Percentiles rank a stretch among this genome's conserved stretches.
Evolutionary conservation across 2,113 vertebrate genomes (phyloP).

Genomic region (Balaenoptera acutorostrata): DNA sequence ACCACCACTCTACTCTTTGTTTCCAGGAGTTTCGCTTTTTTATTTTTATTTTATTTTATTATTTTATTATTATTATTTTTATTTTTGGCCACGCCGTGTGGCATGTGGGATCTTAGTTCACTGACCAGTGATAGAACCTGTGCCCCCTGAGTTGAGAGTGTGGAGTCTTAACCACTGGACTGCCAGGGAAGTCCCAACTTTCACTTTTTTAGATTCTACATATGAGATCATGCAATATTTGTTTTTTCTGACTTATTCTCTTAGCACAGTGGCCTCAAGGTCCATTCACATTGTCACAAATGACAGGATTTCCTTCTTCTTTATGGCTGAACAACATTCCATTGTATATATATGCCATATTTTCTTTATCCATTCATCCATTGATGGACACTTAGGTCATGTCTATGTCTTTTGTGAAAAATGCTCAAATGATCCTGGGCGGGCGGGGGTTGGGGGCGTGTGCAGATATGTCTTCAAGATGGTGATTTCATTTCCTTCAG

Average conservation of each 20-base stretch:
- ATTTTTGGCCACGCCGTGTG: too few species aligned
- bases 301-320: background rate
- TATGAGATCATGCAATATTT: background rate
- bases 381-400: background rate
- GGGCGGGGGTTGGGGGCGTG: too few species aligned
- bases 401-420: background rate
- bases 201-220: background rate
- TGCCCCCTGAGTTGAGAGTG: too few species aligned
- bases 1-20: background rate
- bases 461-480: background rate
- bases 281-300: background rate
- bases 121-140: too few species aligned
- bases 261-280: background rate
- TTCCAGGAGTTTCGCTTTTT: background rate
- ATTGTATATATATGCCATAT: background rate
- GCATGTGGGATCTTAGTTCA: too few species aligned
- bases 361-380: background rate
- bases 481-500: background rate
- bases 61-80: too few species aligned
- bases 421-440: background rate
- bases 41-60: too few species aligned
- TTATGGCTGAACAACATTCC: background rate
- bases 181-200: background rate
- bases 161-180: too few species aligned
- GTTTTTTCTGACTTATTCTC: background rate